Conservation (phyloP, 2,888 invertebrate species). For the Hydriomena furcata region DNA sequence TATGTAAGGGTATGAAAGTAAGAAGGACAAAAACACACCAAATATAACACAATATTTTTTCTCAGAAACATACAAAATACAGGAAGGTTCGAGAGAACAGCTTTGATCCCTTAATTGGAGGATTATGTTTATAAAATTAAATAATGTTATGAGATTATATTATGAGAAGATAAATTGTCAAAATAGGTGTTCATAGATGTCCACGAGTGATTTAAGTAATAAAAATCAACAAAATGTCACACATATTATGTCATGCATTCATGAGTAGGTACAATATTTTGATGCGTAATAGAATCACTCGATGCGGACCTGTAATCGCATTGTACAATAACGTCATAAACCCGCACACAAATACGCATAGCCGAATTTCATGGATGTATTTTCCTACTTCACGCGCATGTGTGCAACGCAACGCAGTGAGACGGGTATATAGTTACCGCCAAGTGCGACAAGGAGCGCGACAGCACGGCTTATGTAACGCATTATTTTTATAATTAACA, state of each 20-base stretch:
- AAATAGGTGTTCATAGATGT: too few species aligned
- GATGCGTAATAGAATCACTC: conserved; percentile 34
- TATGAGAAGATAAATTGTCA: too few species aligned
- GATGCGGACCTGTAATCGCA: conserved; percentile 79
- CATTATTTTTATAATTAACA: conserved; percentile 84
- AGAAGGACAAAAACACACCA: too few species aligned
- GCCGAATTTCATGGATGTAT: conserved; percentile 80
- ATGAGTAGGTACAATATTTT: background rate
- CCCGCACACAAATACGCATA: conserved; percentile 67
- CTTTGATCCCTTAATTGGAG: too few species aligned
- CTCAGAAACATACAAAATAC: too few species aligned
- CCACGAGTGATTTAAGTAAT: background rate
- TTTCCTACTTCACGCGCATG: conserved; percentile 67
- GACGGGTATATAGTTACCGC: conserved; percentile 44
- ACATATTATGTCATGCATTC: too few species aligned
- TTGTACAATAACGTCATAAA: conserved; percentile 81
- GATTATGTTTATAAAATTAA: too few species aligned
- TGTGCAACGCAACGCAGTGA: conserved; percentile 68
- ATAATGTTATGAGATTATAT: too few species aligned
- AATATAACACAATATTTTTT: too few species aligned
- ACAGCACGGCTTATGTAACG: conserved; percentile 71
- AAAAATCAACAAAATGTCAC: too few species aligned
- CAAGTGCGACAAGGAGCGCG: conserved; percentile 50
- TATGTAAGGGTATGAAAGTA: too few species aligned
- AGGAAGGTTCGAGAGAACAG: too few species aligned